These are phyloP conservation scores for Trichogramma pretiosum DNA, from an alignment of 1,140 invertebrate species.

Conservation along the genomic window DNA sequence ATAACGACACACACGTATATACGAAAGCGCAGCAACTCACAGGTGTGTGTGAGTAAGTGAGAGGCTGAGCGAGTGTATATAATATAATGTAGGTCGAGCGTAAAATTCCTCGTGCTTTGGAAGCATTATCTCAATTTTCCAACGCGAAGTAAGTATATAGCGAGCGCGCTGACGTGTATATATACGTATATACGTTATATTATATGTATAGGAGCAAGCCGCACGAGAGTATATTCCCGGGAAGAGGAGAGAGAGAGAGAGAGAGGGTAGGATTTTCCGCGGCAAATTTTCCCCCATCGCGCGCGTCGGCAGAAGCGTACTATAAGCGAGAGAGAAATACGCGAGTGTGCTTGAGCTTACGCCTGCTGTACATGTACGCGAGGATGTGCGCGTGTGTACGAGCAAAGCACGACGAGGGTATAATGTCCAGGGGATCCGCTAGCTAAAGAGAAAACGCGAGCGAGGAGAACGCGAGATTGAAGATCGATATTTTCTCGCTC, in stretches of 20 bases:
- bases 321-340: too few species aligned
- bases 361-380: too few species aligned
- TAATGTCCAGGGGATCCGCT: neutral
- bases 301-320: neutral
- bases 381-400: too few species aligned
- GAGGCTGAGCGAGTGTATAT: neutral
- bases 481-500: constrained; percentile 18
- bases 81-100: constrained; percentile 18
- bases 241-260: neutral
- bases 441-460: constrained; percentile 2
- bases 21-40: neutral
- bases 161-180: neutral
- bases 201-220: neutral
- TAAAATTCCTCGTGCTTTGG: constrained; percentile 15
- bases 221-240: neutral
- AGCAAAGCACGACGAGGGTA: too few species aligned
- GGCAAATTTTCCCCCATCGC: constrained; percentile 14
- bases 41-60: neutral
- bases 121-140: constrained; percentile 6
- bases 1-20: neutral
- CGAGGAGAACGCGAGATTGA: constrained; percentile 16
- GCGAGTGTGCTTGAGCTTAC: too few species aligned
- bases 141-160: neutral
- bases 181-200: neutral
- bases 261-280: constrained; percentile 5